These are phyloP conservation scores for Stegana nigrithorax DNA, from an alignment of 2,888 invertebrate genomes.

Conservation along the genomic window DNA sequence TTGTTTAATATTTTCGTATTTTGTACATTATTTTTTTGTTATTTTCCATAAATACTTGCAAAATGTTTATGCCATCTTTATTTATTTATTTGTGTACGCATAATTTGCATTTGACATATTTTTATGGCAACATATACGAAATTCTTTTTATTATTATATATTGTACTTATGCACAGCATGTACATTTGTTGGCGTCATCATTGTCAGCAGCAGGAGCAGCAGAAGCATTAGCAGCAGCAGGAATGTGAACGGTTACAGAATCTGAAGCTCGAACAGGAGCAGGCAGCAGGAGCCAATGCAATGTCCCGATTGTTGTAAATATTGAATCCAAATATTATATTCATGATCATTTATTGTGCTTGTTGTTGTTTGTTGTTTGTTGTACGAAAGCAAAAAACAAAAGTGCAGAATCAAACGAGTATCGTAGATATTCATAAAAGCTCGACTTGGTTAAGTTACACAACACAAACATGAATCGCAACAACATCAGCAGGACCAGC, in stretches of 20 bases:
- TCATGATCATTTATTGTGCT: slow-evolving; percentile 27
- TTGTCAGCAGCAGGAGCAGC: too few relatives aligned
- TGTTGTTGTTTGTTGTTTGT: slow-evolving; percentile 1
- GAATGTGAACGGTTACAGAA: not conserved
- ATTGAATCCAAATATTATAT: slow-evolving; percentile 28
- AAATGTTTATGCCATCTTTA: slow-evolving; percentile 44
- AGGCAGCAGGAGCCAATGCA: not conserved
- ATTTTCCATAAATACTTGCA: slow-evolving; percentile 1
- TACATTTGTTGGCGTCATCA: too few relatives aligned
- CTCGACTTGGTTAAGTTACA: not conserved
- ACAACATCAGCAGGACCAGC: slow-evolving; percentile 6
- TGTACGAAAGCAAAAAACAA: not conserved
- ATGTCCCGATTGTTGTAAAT: slow-evolving; percentile 17
- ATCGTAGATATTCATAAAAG: not conserved
- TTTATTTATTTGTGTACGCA: slow-evolving; percentile 49
- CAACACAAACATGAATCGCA: not conserved
- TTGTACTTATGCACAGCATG: slow-evolving; percentile 18
- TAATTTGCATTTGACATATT: slow-evolving; percentile 60
- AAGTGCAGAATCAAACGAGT: not conserved
- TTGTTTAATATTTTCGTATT: not conserved
- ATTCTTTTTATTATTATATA: too few relatives aligned
- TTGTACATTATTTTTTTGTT: not conserved
- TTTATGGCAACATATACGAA: slow-evolving; percentile 39
- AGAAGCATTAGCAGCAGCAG: not conserved
- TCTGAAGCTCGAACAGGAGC: not conserved